Evolutionary conservation across 35 echinoderm and acorn worm species (phyloP).

Genomic region (Amphiura filiformis): DNA sequence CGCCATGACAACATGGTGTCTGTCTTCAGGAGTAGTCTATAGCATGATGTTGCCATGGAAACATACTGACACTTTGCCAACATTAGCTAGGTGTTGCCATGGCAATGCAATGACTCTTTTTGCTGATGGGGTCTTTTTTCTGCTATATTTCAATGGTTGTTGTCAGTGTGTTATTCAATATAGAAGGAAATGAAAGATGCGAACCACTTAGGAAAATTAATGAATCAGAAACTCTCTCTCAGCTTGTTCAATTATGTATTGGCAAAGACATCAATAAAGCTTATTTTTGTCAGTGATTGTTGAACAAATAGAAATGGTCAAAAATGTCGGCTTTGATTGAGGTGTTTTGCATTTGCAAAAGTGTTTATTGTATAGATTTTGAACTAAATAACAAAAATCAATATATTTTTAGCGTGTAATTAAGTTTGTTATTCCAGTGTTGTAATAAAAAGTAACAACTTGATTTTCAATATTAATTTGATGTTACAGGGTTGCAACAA

Average conservation of each 20-base stretch:
- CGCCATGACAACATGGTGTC: neutral
- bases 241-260: neutral
- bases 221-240: neutral
- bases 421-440: no score
- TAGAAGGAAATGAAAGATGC: neutral
- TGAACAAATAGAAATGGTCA: no score
- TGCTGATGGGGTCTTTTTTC: neutral
- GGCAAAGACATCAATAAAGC: neutral
- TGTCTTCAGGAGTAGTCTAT: neutral
- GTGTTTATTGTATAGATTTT: no score
- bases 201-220: neutral
- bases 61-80: neutral
- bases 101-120: neutral
- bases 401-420: no score
- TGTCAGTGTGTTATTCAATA: slow-evolving; percentile 2
- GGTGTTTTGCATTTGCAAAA: no score
- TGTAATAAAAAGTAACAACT: no score
- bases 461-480: no score
- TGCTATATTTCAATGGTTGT: neutral
- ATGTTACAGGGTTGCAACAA: neutral
- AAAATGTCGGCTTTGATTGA: no score
- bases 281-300: neutral
- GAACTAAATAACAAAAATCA: no score
- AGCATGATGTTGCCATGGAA: neutral
- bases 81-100: neutral